These are phyloP conservation scores for Temnothorax longispinosus DNA, from an alignment of 1,140 invertebrate genomes.

Conservation along the genomic window DNA sequence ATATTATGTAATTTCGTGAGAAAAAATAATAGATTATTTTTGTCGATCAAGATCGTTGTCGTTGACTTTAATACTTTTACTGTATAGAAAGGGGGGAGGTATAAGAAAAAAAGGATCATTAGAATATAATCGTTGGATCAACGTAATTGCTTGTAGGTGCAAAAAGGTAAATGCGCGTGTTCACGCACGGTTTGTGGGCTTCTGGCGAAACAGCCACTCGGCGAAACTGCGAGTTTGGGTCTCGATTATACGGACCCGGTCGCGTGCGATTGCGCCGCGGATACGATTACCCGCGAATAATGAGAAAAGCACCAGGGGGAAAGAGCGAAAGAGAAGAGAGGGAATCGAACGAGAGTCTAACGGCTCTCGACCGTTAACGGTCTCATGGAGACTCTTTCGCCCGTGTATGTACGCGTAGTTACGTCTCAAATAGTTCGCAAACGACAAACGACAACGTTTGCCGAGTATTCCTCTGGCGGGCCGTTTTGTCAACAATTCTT, in stretches of 20 bases:
- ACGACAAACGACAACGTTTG: slow-evolving; percentile 9
- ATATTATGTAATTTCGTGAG: background rate
- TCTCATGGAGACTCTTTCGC: slow-evolving; percentile 3
- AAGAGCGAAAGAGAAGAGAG: slow-evolving; percentile 13
- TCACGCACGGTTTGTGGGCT: background rate
- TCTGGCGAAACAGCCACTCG: background rate
- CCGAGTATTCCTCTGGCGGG: background rate
- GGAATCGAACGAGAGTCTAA: slow-evolving; percentile 40
- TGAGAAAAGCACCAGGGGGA: slow-evolving; percentile 20
- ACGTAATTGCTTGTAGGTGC: background rate
- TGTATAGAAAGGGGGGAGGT: background rate
- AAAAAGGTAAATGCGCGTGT: slow-evolving; percentile 1
- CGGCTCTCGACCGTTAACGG: slow-evolving; percentile 32
- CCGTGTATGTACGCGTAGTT: slow-evolving; percentile 21
- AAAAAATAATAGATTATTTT: background rate
- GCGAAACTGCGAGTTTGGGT: slow-evolving; percentile 8
- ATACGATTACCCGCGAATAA: slow-evolving; percentile 50
- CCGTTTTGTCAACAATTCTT: slow-evolving; percentile 26
- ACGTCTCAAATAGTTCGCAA: slow-evolving; percentile 38
- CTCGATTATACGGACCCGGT: slow-evolving; percentile 26
- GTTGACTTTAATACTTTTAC: background rate
- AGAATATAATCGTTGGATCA: background rate
- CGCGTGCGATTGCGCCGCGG: slow-evolving; percentile 24
- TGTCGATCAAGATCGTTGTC: background rate
- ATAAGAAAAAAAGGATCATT: background rate